Conservation (phyloP, 2,113 vertebrate species). For the Nibea coibor region DNA sequence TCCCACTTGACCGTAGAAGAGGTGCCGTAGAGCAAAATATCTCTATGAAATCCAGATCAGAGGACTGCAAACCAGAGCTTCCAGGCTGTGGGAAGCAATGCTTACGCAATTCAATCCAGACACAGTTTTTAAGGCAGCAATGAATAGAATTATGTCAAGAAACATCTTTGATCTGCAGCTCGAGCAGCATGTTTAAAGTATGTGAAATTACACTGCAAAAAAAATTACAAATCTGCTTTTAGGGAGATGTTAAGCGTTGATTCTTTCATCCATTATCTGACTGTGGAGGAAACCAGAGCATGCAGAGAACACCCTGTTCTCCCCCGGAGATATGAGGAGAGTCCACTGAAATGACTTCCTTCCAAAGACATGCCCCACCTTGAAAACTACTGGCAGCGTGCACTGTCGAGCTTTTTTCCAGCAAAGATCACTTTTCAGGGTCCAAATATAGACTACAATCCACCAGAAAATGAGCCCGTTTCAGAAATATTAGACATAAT, state of each 20-base stretch:
- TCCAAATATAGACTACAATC: too few species aligned
- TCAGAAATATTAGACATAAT: too few species aligned
- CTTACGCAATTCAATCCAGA: neutral
- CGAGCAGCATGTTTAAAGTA: neutral
- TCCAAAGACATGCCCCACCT: neutral
- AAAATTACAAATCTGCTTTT: neutral
- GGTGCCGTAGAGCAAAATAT: neutral
- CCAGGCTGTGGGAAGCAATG: neutral
- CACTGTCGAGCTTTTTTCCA: too few species aligned
- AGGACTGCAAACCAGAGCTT: constrained; percentile 18
- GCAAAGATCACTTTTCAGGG: too few species aligned
- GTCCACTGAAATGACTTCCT: neutral
- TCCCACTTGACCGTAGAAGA: neutral
- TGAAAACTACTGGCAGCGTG: neutral
- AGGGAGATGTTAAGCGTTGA: neutral
- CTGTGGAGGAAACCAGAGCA: neutral
- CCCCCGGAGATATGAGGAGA: too few species aligned
- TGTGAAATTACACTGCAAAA: neutral
- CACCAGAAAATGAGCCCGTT: too few species aligned
- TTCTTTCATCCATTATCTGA: neutral
- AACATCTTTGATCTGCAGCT: constrained; percentile 18
- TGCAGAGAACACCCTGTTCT: neutral
- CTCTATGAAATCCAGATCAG: constrained; percentile 29
- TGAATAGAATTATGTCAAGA: neutral
- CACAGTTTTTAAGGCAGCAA: neutral